A percentile compares a stretch with the other conserved stretches of the same genome.
Evolutionary conservation across 2,888 invertebrate species (phyloP).

Genomic region (Morpho helenor): DNA sequence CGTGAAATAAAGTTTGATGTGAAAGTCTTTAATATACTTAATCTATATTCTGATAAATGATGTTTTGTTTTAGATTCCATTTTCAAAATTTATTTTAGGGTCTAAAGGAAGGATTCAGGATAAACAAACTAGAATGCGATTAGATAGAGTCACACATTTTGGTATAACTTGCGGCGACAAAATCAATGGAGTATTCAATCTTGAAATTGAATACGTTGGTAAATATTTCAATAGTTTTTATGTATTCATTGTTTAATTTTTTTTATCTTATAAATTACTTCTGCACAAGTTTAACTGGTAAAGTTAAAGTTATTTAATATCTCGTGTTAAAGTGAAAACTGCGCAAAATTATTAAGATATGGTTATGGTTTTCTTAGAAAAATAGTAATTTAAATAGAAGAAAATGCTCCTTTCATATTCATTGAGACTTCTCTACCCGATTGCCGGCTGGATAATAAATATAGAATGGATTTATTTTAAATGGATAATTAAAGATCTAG

Average conservation of each 20-base stretch:
- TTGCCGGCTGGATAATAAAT: too few species aligned
- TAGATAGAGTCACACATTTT: constrained; percentile 83
- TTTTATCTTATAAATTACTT: background rate
- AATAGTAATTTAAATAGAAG: too few species aligned
- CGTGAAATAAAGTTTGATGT: too few species aligned
- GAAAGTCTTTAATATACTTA: constrained; percentile 79
- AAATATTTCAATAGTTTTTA: constrained; percentile 24
- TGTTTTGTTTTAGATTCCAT: constrained; percentile 85
- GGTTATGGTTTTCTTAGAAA: too few species aligned
- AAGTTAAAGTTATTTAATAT: too few species aligned
- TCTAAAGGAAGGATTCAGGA: constrained; percentile 94
- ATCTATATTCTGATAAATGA: constrained; percentile 5
- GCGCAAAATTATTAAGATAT: too few species aligned
- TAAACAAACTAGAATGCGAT: constrained; percentile 81
- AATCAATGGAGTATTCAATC: constrained; percentile 89
- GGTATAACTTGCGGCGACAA: constrained; percentile 91
- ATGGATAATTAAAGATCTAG: too few species aligned
- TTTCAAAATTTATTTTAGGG: constrained; percentile 92
- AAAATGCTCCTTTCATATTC: too few species aligned
- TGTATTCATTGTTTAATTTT: background rate
- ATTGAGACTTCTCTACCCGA: too few species aligned
- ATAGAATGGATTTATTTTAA: too few species aligned
- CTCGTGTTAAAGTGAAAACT: too few species aligned
- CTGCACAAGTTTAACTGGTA: background rate
- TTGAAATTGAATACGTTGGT: constrained; percentile 93